Base-by-base conservation (phyloP, 2,797 vertebrate genomes). In the Chelidonichthys spinosus region DNA sequence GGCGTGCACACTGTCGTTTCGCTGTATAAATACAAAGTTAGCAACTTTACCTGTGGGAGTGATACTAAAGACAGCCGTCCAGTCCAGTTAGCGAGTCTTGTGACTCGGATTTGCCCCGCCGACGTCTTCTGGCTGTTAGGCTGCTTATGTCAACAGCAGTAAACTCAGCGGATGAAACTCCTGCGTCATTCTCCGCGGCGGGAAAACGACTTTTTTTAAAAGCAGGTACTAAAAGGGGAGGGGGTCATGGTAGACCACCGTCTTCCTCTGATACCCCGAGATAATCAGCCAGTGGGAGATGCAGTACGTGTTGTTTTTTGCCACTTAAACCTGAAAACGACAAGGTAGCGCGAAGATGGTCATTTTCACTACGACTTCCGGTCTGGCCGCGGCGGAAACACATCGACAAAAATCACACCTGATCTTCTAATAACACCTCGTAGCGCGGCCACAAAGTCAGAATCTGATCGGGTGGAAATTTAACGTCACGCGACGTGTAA, bases 71-170 rank as follows among this genome's bases (percentile, higher is more conserved):
- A 9, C 32, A 17, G 54, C 18, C n/a, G 69, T 36, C 40, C 11
- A 10, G 60, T 62, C 66, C 46, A 4, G 53, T 0, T 63, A 4
- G 64, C 56, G 64, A 62, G 85, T 90, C 90, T 89, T 85, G 84
- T 89, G 90, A 90, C 88, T 90, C 59, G 84, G 86, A 85, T 90
- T 87, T 75, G 69, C 58, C 54, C 68, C 73, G 10, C 47, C 54
- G 50, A 58, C 72, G 71, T 46, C 63, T 47, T 40, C 79, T 47
- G 1, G 32, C 74, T 32, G 78, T 15, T 65, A 25, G 66, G 74
- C 84, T 64, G 87, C 74, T 86, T 75, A 63, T 78, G 85, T 90
- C 83, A 87, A 85, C 88, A 76, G 76, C 4, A 58, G 71, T 66
- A 65, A 85, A 87, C 81, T 53, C 53, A 44, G 59, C 33, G 2